A percentile compares a stretch with the other conserved stretches of the same genome.
Evolutionary conservation across 2,888 invertebrate genomes (phyloP).

Genomic region (Orthosia gothica): DNA sequence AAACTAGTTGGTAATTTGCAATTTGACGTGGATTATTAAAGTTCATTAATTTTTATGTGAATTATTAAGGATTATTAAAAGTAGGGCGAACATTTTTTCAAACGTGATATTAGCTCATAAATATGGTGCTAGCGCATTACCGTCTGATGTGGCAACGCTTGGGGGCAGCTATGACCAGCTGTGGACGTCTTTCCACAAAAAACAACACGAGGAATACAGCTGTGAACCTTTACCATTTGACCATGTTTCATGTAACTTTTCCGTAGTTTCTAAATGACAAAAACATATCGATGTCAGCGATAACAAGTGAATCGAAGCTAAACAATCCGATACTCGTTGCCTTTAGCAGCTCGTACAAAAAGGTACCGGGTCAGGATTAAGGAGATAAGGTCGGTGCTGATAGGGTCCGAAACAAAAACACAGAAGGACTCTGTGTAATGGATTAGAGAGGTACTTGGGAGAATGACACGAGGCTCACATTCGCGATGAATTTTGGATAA

Average conservation of each 20-base stretch:
- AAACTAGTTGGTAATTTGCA: background rate
- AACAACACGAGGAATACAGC: background rate
- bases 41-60: too few relatives aligned
- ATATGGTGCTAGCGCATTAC: background rate
- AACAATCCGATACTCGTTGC: constrained; percentile 21
- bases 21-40: too few relatives aligned
- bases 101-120: background rate
- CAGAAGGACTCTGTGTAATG: constrained; percentile 30
- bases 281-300: constrained; percentile 27
- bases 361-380: constrained; percentile 42
- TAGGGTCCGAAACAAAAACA: constrained; percentile 53
- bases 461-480: constrained; percentile 4
- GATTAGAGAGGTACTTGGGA: constrained; percentile 27
- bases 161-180: background rate
- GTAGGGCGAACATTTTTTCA: background rate
- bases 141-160: background rate
- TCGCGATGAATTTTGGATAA: constrained; percentile 15
- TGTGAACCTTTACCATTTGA: background rate
- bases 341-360: constrained; percentile 30
- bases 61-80: background rate
- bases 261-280: background rate
- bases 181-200: background rate
- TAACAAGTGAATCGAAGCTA: constrained; percentile 12
- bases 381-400: constrained; percentile 38
- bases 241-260: background rate